Evolutionary conservation across 2,797 vertebrate genomes (phyloP), one percentile per base, ranked within the genome.

Genomic region (Sebastes melanostomus): DNA sequence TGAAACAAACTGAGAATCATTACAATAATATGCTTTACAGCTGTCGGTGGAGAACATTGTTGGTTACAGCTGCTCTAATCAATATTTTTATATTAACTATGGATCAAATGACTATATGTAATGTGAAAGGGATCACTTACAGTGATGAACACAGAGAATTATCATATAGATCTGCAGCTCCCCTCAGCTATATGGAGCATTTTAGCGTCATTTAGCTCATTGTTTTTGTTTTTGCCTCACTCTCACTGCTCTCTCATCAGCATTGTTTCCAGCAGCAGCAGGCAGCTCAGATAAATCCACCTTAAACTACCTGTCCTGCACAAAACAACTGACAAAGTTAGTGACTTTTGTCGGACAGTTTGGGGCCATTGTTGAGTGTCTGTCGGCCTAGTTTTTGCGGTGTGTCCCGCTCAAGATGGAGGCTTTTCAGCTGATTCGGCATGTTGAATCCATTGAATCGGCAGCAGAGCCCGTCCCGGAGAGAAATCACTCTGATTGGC

Each of bases 91-190:
- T 32, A 46, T 13, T 50, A 67, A 14, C 22, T 12, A 14, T 34
- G 8, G 55, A 46, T 72, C 16, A 56, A 32, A 56, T 18, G 38
- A 30, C 46, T 59, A 18, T 3, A 7, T 55, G 20, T n/a, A 24
- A 24, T 14, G 24, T 55, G 24, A 66, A 42, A n/a, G 7, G 12
- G 8, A 55, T 76, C 67, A 42, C 14, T 66, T 24, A 60, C 2
- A 36, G 9, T 63, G 32, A 56, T 55, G 11, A 34, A 46, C 42
- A 50, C 46, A 63, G 2, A 65, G 25, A 25, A 38, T 50, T 27
- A 58, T 58, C 56, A n/a, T n/a, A 0, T 42, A 0, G 0, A 32
- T 0, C 38, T 42, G 38, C 38, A 42, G 14, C 38, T 16, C 16
- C 5, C 25, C 38, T 67, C 10, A 56, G 32, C 60, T 34, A 4